Evolutionary conservation across 2,113 vertebrate species (phyloP).

Genomic region (Mustelus asterias): DNA sequence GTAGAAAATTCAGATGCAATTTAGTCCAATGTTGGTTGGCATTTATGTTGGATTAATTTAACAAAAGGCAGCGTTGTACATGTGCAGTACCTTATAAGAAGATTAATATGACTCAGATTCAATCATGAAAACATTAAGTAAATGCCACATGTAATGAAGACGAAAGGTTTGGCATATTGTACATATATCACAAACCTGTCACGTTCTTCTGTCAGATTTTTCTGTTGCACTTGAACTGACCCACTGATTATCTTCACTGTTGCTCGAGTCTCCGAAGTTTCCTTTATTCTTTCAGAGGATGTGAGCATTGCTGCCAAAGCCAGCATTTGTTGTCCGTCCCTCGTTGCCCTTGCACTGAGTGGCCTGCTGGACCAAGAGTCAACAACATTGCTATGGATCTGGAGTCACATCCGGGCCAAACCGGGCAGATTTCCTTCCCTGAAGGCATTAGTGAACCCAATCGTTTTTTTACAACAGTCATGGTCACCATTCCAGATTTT

Average conservation of each 20-base stretch:
- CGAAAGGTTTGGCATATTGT: neutral
- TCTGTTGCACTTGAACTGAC: neutral
- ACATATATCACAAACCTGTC: neutral
- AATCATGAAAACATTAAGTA: neutral
- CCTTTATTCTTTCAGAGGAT: no score
- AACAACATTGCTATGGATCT: no score
- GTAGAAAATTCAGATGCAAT: neutral
- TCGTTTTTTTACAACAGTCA: no score
- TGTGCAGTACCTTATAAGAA: neutral
- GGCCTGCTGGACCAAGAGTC: no score
- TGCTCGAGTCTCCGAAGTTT: neutral
- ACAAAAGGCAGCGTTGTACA: neutral
- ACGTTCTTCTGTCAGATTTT: neutral
- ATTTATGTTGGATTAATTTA: neutral
- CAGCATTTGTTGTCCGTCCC: no score
- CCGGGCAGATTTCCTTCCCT: no score
- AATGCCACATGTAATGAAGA: neutral
- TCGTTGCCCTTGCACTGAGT: no score
- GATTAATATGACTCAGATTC: constrained; percentile 5
- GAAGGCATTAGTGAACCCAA: no score
- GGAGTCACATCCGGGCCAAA: no score
- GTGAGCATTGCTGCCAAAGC: no score
- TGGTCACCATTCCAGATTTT: no score
- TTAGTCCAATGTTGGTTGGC: neutral
- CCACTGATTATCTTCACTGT: neutral